Evolutionary conservation across 2,113 vertebrate genomes (phyloP), one percentile per base, ranked within the genome.

Genomic region (Melospiza georgiana): DNA sequence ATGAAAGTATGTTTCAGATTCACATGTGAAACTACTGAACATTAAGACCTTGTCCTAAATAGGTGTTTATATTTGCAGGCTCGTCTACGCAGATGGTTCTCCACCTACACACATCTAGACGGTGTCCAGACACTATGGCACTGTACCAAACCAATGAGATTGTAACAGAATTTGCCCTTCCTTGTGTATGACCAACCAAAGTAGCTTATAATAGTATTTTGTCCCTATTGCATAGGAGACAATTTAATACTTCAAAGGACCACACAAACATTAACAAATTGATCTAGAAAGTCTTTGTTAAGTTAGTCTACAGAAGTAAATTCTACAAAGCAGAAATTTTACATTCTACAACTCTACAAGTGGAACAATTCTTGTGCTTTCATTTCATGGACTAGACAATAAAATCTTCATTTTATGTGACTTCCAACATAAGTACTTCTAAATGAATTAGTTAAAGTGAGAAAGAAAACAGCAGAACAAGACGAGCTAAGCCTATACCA

Each of bases 401-500:
- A 88, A 87, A 94, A 90, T 80, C 82, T 80, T 94, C 78, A 83
- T 61, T 91, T 71, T 85, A 68, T 33, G 46, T 87, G 72, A 73
- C 81, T 95, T 92, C 72, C 69, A 95, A 90, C 65, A 51, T 89
- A 96, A 95, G 95, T 96, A 89, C 90, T 90, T 93, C 85, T 91
- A 74, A 94, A 95, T 93, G 71, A 96, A 90, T 94, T 78, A 93
- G 24, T 90, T 81, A 71, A 90, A 94, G 46, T 16, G 75, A 94
- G 12, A 37, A 89, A 97, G 85, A 94, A 96, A 96, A 93, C 75
- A 87, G 84, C 54, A 87, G 46, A 95, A 86, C 61, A 87, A 94
- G 82, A 74, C 89, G 93, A 94, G 83, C 23, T 17, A 95, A 80
- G 49, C 41, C 87, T 59, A 9, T 51, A 80, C 12, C 30, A 78